A percentile compares a stretch with the other conserved stretches of the same genome.
Evolutionary conservation across 1,140 invertebrate species (phyloP).

Genomic region (Nephila pilipes): DNA sequence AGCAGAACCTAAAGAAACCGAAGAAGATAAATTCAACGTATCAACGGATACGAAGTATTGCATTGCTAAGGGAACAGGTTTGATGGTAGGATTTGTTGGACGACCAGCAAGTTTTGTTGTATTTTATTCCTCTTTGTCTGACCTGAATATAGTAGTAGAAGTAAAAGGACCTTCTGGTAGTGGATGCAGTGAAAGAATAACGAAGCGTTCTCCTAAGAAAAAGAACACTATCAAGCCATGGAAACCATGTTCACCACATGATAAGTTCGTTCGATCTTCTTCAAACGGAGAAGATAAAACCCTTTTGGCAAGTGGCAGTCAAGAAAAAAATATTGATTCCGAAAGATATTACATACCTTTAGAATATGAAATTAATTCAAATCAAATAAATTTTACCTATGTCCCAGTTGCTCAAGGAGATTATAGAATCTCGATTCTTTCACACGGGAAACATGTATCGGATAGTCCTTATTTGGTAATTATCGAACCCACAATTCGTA

Average conservation of each 20-base stretch:
- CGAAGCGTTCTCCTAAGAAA: constrained; percentile 71
- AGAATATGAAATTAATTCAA: constrained; percentile 77
- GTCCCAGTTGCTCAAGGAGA: constrained; percentile 73
- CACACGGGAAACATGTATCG: constrained; percentile 77
- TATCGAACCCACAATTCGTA: constrained; percentile 67
- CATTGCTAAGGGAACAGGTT: constrained; percentile 78
- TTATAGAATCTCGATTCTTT: constrained; percentile 76
- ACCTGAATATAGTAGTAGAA: constrained; percentile 78
- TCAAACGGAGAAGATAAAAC: neutral
- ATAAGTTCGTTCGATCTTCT: neutral
- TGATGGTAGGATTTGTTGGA: constrained; percentile 77
- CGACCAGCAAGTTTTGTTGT: constrained; percentile 77
- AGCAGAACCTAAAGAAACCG: neutral
- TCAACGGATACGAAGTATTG: constrained; percentile 28
- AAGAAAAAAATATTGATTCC: neutral
- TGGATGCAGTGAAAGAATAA: constrained; percentile 76
- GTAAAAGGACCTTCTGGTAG: constrained; percentile 77
- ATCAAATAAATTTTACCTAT: constrained; percentile 77
- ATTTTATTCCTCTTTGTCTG: constrained; percentile 62
- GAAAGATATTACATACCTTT: constrained; percentile 71
- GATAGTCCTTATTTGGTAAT: constrained; percentile 77
- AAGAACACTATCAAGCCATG: constrained; percentile 4
- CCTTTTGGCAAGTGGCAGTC: neutral
- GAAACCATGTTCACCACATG: neutral
- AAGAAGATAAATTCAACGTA: neutral